These are phyloP conservation scores for Stegostoma tigrinum DNA, from an alignment of 2,113 vertebrate genomes.

Conservation along the genomic window DNA sequence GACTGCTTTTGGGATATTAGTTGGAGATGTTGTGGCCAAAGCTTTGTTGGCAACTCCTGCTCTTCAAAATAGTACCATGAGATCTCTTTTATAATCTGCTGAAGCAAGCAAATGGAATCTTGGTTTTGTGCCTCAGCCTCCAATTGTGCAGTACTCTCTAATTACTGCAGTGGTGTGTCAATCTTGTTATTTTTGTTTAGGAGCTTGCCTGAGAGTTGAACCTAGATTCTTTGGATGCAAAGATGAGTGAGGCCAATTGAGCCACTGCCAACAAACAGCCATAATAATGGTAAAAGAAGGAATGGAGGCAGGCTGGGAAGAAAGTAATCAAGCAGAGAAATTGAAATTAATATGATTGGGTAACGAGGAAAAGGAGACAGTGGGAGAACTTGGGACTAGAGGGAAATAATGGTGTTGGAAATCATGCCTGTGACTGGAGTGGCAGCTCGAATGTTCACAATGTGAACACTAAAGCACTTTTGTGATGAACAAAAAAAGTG, in stretches of 20 bases:
- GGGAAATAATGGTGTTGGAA: background rate
- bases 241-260: background rate
- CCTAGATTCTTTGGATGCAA: background rate
- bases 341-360: background rate
- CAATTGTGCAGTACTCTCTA: background rate
- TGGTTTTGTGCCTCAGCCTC: background rate
- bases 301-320: too few relatives aligned
- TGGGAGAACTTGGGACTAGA: background rate
- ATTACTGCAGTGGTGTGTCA: too few relatives aligned
- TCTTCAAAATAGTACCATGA: background rate
- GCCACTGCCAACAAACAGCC: background rate
- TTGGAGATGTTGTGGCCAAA: background rate
- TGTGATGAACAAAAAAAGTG: background rate
- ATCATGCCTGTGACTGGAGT: background rate
- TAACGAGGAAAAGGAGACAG: background rate
- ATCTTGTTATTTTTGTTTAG: background rate
- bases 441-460: background rate
- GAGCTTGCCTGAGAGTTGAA: background rate
- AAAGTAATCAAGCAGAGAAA: background rate
- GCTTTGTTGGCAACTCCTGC: background rate
- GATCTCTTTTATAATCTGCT: background rate
- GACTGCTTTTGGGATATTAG: background rate
- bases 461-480: background rate
- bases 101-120: background rate
- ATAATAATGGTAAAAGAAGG: background rate